Evolutionary conservation across 2,113 vertebrate genomes (phyloP).

Genomic region (Pitta sordida): DNA sequence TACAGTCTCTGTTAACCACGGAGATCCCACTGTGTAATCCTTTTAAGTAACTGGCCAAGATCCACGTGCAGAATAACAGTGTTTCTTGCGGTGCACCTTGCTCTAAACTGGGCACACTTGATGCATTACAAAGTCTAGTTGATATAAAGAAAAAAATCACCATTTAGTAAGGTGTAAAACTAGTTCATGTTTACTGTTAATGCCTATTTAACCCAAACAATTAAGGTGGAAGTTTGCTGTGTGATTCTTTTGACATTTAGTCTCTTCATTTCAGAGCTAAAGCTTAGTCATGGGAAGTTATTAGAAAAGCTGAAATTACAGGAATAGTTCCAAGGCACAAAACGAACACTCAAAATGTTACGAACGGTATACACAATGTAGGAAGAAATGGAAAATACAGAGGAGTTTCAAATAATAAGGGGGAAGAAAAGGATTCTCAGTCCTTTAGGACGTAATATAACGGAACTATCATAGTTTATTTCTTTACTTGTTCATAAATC

Average conservation of each 20-base stretch:
- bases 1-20: background rate
- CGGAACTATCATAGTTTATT: background rate
- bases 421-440: background rate
- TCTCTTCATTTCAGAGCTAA: background rate
- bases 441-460: background rate
- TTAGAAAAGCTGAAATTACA: background rate
- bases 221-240: background rate
- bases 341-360: background rate
- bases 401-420: background rate
- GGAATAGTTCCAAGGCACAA: background rate
- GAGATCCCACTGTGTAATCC: slow-evolving; percentile 25
- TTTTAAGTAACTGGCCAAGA: slow-evolving; percentile 21
- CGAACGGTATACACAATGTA: background rate
- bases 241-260: background rate
- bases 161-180: background rate
- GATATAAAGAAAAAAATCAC: background rate
- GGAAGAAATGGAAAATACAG: background rate
- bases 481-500: background rate
- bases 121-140: background rate
- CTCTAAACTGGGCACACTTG: background rate
- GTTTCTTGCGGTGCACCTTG: background rate
- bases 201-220: background rate
- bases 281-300: background rate
- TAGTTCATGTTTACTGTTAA: background rate
- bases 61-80: background rate